Base-by-base conservation (phyloP, 1,140 invertebrate species). In the Pteromalus puparum region DNA sequence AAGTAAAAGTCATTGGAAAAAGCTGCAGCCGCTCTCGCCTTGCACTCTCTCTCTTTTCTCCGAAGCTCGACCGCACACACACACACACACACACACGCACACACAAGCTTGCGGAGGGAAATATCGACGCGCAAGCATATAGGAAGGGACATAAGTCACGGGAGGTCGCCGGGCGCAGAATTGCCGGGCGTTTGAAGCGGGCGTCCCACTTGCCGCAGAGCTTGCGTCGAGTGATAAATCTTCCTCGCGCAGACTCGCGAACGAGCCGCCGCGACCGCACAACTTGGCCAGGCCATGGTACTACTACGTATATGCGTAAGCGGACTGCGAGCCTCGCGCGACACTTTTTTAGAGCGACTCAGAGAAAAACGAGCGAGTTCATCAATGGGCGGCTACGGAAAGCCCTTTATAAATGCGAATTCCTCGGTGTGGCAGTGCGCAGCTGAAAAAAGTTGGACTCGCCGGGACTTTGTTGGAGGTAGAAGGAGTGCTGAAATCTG, bases 381-480 rank as follows among this genome's bases (percentile, higher is more conserved):
- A 84, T 84, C 77, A 74, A 80, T 80, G 76, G 18, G 6, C 74
- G 61, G 21, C 24, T 34, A 24, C 30, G 65, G 21, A 83, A 70
- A 48, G 61, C 15, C 82, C 73, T 72, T 73, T 73, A 84, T 79
- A 84, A 72, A 84, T 84, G 75, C 21, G 82, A 79, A 79, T 79
- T 84, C 82, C 70, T 83, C 30, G 38, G n/a, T n/a, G n/a, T n/a
- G n/a, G 38, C 10, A 9, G 6, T 42, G 10, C 0, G 26, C 12
- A 6, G 70, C 0, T 42, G 12, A 30, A 34, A 68, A 24, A 28
- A 28, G 67, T 24, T 28, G 21, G 13, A 26, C 34, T 46, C 21
- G 61, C 18, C 24, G 21, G 21, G 13, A 24, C 26, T 82, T 82
- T 75, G 24, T 53, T 9, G 1, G 48, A 46, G 26, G 15, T 68